A percentile compares a stretch with the other conserved stretches of the same genome.
phyloP scores from a whole-genome alignment of 1,140 invertebrate genomes.

The Drosophila sturtevanti region DNA sequence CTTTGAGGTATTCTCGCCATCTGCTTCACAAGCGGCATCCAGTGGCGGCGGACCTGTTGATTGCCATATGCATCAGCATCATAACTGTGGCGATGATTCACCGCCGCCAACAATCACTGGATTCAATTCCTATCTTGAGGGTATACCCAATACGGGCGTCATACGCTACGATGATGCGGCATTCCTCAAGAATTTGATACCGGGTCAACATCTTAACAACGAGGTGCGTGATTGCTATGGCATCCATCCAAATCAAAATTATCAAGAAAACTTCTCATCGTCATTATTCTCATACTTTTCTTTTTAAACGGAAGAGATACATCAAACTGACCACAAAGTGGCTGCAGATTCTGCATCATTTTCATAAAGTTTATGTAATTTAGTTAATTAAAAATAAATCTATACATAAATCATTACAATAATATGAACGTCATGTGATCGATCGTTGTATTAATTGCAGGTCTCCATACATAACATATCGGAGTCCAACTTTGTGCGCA shows the following conservation, averaged over 20 bases:
- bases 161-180: slow-evolving; percentile 83
- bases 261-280: slow-evolving; percentile 20
- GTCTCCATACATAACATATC: slow-evolving; percentile 85
- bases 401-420: too few species aligned
- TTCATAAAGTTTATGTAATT: too few species aligned
- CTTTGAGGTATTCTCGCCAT: slow-evolving; percentile 65
- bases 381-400: too few species aligned
- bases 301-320: slow-evolving; percentile 11
- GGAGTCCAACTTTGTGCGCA: slow-evolving; percentile 84
- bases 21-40: slow-evolving; percentile 7
- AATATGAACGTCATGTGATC: too few species aligned
- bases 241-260: neutral
- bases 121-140: slow-evolving; percentile 81
- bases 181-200: slow-evolving; percentile 84
- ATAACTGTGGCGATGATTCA: slow-evolving; percentile 78
- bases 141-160: slow-evolving; percentile 77
- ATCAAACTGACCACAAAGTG: neutral
- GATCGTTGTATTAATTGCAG: slow-evolving; percentile 38
- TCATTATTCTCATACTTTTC: slow-evolving; percentile 44
- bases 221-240: slow-evolving; percentile 73
- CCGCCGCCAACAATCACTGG: slow-evolving; percentile 80
- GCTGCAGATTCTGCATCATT: too few species aligned
- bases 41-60: slow-evolving; percentile 34
- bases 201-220: slow-evolving; percentile 84
- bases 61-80: slow-evolving; percentile 75